Base-by-base conservation (phyloP, 2,113 vertebrate species). In the Struthio camelus region DNA sequence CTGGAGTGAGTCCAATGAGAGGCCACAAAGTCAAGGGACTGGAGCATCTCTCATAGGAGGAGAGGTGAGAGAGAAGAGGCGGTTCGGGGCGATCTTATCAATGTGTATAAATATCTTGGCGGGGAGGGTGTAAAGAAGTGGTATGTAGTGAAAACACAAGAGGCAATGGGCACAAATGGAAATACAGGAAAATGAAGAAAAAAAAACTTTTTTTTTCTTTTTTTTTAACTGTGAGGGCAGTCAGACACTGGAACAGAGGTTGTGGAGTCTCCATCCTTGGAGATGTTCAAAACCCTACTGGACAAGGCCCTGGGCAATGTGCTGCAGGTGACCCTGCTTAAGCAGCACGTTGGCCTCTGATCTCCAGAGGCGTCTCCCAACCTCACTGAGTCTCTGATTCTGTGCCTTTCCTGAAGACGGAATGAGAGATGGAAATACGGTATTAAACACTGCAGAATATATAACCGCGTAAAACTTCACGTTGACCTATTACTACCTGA, bases 211-310 rank as follows among this genome's bases (percentile, higher is more conserved):
- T 58, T 58, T 30, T 58, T 32, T 32, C 28, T 17, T 58, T 58
- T 16, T 58, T 58, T 30, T 58, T 32, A 58, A 1, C 40, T 40
- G 17, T 82, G 59, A 69, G 27, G 32, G 42, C 77, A 75, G 46
- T 54, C 44, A n/a, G 59, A 70, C 10, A 11, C 2, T 66, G 59
- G 3, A 27, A 64, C 0, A 3, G 53, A 16, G 40, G 19, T 25
- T 38, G 67, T 2, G 2, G 27, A 70, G 6, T 32, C 38, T 88
- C 20, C 59, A 6, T 79, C 19, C 15, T 28, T 64, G 72, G 6
- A 64, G 11, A 14, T 40, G 32, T 7, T 86, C 38, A 67, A n/a
- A 89, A 64, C 28, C 8, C 0, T 0, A 2, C 9, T 36, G 70
- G 36, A 38, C 10, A 6, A 2, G 1, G 56, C 38, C 18, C 10